Conservation (phyloP, 2,888 invertebrate genomes). For the Sinopyrophorus schimmeli region DNA sequence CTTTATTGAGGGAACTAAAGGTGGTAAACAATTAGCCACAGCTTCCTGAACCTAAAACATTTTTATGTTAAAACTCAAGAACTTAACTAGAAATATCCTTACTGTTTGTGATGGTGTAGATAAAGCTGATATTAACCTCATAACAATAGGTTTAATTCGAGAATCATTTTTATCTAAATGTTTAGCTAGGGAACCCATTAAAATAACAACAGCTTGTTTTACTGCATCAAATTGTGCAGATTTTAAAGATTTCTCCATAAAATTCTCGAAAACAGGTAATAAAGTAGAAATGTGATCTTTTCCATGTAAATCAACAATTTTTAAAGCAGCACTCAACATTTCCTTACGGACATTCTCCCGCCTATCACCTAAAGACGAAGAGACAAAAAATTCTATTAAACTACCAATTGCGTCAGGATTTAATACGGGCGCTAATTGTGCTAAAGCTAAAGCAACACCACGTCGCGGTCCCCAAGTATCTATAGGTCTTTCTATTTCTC, state of each 20-base stretch:
- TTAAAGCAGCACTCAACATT: conserved; percentile 94
- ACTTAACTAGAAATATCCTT: no score
- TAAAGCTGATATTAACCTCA: conserved; percentile 84
- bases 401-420: conserved; percentile 68
- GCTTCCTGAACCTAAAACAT: conserved; percentile 97
- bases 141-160: conserved; percentile 91
- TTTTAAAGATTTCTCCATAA: conserved; percentile 90
- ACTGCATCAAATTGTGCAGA: conserved; percentile 89
- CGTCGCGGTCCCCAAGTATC: conserved; percentile 91
- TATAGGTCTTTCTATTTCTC: conserved; percentile 79
- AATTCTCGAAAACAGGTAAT: conserved; percentile 90
- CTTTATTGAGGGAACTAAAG: conserved; percentile 89
- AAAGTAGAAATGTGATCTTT: conserved; percentile 77
- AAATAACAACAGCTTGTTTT: conserved; percentile 92
- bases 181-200: conserved; percentile 96
- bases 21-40: conserved; percentile 94
- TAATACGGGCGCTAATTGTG: conserved; percentile 75
- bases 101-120: conserved; percentile 96
- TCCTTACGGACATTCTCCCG: conserved; percentile 79
- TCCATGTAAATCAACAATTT: conserved; percentile 89
- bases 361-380: conserved; percentile 84
- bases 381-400: conserved; percentile 82
- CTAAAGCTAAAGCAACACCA: conserved; percentile 84
- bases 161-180: conserved; percentile 91
- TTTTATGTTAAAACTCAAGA: no score